Conservation (phyloP, 92 coral and sea anemone genomes). For the Zoanthus gigantus region DNA sequence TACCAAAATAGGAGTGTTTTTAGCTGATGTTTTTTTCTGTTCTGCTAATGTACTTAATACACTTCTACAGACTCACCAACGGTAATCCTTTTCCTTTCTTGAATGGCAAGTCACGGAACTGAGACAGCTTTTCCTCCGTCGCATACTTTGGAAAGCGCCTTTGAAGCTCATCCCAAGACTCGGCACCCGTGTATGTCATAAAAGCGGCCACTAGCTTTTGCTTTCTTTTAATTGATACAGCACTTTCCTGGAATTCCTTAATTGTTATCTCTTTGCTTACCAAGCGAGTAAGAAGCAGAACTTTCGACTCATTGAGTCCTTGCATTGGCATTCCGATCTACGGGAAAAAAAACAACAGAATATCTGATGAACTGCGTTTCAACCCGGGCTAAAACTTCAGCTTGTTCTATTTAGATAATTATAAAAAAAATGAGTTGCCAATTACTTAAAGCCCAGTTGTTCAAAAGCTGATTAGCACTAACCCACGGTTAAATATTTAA, state of each 20-base stretch:
- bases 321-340: constrained; percentile 79
- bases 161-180: constrained; percentile 49
- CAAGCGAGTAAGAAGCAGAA: constrained; percentile 20
- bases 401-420: no score
- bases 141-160: constrained; percentile 55
- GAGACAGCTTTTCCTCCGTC: constrained; percentile 60
- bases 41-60: no score
- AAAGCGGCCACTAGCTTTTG: constrained; percentile 47
- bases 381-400: no score
- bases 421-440: no score
- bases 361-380: background rate
- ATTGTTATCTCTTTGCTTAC: constrained; percentile 34
- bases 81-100: constrained; percentile 4
- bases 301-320: constrained; percentile 64
- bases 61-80: constrained; percentile 16
- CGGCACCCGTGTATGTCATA: constrained; percentile 46
- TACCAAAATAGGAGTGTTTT: background rate
- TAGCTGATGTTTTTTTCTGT: background rate
- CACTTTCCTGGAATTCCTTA: constrained; percentile 38
- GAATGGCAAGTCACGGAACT: background rate
- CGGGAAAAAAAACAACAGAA: background rate
- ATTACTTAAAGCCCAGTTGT: no score
- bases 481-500: no score
- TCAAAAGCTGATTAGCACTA: no score
- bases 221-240: constrained; percentile 50